A percentile compares a stretch with the other conserved stretches of the same genome.
Conservation (phyloP, 2,888 invertebrate genomes). For the Leptarthrus brevirostris region DNA sequence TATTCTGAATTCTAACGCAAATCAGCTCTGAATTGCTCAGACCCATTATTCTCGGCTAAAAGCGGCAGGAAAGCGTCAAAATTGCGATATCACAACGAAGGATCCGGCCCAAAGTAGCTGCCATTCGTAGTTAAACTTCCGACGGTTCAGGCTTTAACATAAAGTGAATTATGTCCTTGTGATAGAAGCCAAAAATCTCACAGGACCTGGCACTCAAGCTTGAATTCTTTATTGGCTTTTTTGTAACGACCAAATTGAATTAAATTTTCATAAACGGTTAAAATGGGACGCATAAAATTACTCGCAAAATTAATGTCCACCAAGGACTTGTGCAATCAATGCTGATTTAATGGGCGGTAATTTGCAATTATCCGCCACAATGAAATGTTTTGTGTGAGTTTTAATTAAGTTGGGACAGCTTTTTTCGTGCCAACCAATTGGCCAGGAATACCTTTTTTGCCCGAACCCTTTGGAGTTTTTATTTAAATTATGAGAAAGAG, state of each 20-base stretch:
- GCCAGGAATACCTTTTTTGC: background rate
- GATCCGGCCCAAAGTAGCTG: background rate
- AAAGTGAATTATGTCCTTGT: background rate
- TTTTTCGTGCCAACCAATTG: conserved; percentile 16
- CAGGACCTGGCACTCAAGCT: background rate
- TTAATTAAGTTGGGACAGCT: conserved; percentile 18
- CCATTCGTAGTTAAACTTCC: background rate
- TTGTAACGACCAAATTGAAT: conserved; percentile 27
- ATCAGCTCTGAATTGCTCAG: conserved; percentile 10
- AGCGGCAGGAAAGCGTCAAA: conserved; percentile 4
- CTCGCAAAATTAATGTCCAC: conserved; percentile 12
- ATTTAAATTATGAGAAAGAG: too few relatives aligned
- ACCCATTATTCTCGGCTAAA: background rate
- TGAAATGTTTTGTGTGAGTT: conserved; percentile 35
- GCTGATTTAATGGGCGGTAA: conserved; percentile 41
- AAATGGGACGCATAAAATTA: conserved; percentile 31
- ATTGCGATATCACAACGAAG: background rate
- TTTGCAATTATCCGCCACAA: conserved; percentile 42
- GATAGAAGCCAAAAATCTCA: conserved; percentile 3
- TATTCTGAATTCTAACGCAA: background rate
- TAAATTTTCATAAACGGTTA: conserved; percentile 36
- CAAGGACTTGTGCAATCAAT: conserved; percentile 29
- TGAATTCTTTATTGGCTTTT: conserved; percentile 32
- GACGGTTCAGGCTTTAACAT: background rate
- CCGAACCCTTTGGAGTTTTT: conserved; percentile 10